phyloP scores from a whole-genome alignment of 2,797 vertebrate genomes.

The Nyctibius grandis region DNA sequence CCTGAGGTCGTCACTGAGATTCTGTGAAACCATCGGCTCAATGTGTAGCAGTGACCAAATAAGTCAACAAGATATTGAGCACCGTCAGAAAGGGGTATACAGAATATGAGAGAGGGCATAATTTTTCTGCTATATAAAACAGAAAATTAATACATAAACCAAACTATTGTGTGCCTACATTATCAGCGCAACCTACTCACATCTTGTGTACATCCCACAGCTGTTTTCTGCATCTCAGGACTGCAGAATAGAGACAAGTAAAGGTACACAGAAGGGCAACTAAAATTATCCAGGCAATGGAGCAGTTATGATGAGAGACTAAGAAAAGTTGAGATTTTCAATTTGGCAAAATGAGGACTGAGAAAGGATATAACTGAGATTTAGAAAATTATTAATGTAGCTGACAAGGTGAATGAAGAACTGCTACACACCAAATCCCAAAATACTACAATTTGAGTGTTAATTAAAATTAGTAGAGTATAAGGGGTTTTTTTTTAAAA shows the following conservation, averaged over 20 bases:
- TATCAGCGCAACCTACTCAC: not conserved
- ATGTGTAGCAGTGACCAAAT: not conserved
- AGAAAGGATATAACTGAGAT: not conserved
- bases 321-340: not conserved
- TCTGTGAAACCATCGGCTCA: not conserved
- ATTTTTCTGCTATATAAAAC: not conserved
- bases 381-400: not conserved
- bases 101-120: not conserved
- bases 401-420: not conserved
- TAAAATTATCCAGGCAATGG: not conserved
- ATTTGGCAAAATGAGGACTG: not conserved
- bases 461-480: not conserved
- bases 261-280: not conserved
- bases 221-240: not conserved
- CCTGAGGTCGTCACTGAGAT: not conserved
- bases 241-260: not conserved
- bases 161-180: not conserved
- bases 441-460: not conserved
- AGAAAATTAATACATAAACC: not conserved
- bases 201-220: not conserved
- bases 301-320: not conserved
- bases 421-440: not conserved
- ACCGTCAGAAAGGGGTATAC: not conserved
- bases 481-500: not conserved
- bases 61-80: not conserved